phyloP scores from a whole-genome alignment of 37 sponge, comb jelly and placozoan species.

The Ianthella basta region DNA sequence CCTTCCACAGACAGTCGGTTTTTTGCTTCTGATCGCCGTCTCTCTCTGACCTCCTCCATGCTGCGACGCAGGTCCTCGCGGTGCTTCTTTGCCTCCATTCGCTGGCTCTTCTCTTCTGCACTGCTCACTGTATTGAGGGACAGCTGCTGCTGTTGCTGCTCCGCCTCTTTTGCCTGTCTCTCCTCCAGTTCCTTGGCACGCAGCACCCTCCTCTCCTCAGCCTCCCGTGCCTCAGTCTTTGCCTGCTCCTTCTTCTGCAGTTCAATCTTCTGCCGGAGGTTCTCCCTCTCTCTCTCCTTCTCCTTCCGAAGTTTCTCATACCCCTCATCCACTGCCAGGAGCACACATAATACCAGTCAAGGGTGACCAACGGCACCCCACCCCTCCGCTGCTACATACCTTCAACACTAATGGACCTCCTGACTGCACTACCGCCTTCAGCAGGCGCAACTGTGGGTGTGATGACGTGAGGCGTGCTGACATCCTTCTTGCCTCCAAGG shows the following conservation, averaged over 20 bases:
- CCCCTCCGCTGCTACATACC: not conserved
- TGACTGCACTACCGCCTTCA: too few species aligned
- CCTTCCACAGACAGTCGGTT: too few species aligned
- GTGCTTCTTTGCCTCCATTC: slow-evolving; percentile 12
- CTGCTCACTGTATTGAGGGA: not conserved
- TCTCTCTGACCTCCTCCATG: not conserved
- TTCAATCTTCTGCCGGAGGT: slow-evolving; percentile 17
- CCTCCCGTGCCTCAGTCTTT: slow-evolving; percentile 11
- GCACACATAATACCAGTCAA: not conserved
- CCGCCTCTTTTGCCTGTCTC: not conserved
- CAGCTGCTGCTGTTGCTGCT: slow-evolving; percentile 13
- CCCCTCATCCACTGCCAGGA: slow-evolving; percentile 31
- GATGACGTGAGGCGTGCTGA: too few species aligned
- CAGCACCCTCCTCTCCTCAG: slow-evolving; percentile 17
- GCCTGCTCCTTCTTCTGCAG: slow-evolving; percentile 24
- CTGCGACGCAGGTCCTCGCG: not conserved
- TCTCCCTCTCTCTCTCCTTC: slow-evolving; percentile 54
- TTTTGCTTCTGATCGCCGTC: not conserved
- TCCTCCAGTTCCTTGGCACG: not conserved
- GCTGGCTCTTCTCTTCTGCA: slow-evolving; percentile 1
- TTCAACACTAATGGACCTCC: not conserved
- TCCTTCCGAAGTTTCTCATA: slow-evolving; percentile 40
- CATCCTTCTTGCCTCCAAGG: too few species aligned
- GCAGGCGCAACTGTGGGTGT: not conserved
- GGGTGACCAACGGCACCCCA: not conserved